phyloP scores from a whole-genome alignment of 2,797 vertebrate species.

The Craterocephalus amniculus region DNA sequence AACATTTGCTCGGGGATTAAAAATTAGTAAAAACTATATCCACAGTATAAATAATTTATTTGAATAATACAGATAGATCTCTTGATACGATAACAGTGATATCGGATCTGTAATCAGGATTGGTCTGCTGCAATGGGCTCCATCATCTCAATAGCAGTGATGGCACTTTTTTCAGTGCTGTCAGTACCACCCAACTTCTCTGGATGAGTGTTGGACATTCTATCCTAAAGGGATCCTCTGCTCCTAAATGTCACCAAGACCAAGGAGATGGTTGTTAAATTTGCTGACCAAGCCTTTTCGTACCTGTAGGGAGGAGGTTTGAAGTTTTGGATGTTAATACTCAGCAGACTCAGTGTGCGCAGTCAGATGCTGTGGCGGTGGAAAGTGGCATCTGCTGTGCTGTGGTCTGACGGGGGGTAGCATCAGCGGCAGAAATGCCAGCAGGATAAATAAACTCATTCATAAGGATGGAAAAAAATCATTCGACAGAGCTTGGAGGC shows the following conservation, averaged over 20 bases:
- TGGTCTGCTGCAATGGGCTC: too few species aligned
- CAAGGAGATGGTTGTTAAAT: not conserved
- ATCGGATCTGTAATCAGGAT: too few species aligned
- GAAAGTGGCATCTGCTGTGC: not conserved
- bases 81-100: too few species aligned
- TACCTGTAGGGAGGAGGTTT: not conserved
- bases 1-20: too few species aligned
- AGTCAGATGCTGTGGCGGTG: not conserved
- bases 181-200: not conserved
- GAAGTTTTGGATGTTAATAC: not conserved
- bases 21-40: too few species aligned
- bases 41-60: too few species aligned
- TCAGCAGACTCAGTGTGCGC: not conserved
- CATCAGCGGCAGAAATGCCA: not conserved
- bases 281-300: not conserved
- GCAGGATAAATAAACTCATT: not conserved
- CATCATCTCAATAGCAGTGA: not conserved
- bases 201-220: too few species aligned
- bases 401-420: not conserved
- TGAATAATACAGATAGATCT: too few species aligned
- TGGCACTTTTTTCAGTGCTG: not conserved
- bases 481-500: not conserved
- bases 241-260: not conserved
- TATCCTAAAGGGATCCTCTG: not conserved
- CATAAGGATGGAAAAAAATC: not conserved